Percentiles rank a stretch among this genome's conserved stretches.
phyloP scores from a whole-genome alignment of 92 coral and sea anemone species.

The Muricea muricata region DNA sequence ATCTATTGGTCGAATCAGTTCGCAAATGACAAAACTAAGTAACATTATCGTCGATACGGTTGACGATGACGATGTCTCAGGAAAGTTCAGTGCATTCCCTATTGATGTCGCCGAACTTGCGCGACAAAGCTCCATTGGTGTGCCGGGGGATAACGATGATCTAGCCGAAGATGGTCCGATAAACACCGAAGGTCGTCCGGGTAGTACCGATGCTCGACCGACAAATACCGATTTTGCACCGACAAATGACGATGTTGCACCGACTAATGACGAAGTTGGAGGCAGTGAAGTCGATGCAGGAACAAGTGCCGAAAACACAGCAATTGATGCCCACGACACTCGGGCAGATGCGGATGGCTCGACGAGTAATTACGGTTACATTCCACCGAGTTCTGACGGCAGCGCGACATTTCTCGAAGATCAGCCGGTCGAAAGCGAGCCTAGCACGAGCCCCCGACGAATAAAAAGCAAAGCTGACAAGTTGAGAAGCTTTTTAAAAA shows the following conservation, averaged over 20 bases:
- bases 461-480: not conserved
- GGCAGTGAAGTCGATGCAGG: too few relatives aligned
- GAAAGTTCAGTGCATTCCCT: not conserved
- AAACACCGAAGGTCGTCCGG: not conserved
- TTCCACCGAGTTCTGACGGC: not conserved
- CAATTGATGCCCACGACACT: not conserved
- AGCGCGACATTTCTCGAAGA: not conserved
- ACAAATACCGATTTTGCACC: not conserved
- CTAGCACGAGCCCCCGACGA: not conserved
- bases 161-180: not conserved
- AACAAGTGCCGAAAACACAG: too few relatives aligned
- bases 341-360: not conserved
- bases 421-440: not conserved
- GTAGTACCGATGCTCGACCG: not conserved
- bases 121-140: not conserved
- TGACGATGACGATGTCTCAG: not conserved
- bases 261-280: not conserved
- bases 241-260: not conserved
- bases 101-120: conserved; percentile 3
- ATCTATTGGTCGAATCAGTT: conserved; percentile 24
- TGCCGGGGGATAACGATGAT: not conserved
- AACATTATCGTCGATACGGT: not conserved
- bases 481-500: not conserved
- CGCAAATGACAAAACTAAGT: conserved; percentile 37
- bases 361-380: not conserved